Evolutionary conservation across 2,113 vertebrate genomes (phyloP).

Genomic region (Tachysurus fulvidraco): DNA sequence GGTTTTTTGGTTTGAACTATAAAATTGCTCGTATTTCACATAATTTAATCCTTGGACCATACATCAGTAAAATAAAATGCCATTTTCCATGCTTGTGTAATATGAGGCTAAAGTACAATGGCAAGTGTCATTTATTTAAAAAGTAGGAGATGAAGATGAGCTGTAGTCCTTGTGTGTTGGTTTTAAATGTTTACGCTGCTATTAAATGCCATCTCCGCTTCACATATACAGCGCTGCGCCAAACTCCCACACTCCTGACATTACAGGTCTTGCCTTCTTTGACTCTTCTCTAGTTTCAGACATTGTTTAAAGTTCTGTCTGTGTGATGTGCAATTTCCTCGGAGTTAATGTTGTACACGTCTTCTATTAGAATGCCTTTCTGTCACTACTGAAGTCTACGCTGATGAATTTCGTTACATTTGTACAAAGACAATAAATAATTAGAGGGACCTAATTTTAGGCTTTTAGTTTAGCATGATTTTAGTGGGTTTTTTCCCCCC

Average conservation of each 20-base stretch:
- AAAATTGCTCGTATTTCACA: background rate
- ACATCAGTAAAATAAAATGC: background rate
- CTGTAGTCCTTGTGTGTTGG: background rate
- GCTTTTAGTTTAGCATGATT: too few species aligned
- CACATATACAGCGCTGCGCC: background rate
- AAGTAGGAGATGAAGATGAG: constrained; percentile 1
- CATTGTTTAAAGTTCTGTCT: constrained; percentile 5
- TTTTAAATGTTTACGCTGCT: background rate
- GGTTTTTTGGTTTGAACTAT: background rate
- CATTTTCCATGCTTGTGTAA: background rate
- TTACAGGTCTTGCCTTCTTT: background rate
- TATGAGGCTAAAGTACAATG: background rate
- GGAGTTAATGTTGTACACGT: background rate
- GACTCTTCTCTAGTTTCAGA: background rate
- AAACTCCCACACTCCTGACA: background rate
- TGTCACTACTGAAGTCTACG: background rate
- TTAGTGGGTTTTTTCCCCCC: background rate
- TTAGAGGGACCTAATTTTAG: background rate
- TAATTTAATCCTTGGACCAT: background rate
- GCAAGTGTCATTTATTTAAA: background rate
- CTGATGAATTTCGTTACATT: background rate
- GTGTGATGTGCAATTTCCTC: background rate
- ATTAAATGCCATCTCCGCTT: background rate
- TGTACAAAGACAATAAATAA: background rate
- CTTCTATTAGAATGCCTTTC: background rate